Base-by-base conservation (phyloP, 2,888 invertebrate genomes). In the Ichneumon xanthorius region DNA sequence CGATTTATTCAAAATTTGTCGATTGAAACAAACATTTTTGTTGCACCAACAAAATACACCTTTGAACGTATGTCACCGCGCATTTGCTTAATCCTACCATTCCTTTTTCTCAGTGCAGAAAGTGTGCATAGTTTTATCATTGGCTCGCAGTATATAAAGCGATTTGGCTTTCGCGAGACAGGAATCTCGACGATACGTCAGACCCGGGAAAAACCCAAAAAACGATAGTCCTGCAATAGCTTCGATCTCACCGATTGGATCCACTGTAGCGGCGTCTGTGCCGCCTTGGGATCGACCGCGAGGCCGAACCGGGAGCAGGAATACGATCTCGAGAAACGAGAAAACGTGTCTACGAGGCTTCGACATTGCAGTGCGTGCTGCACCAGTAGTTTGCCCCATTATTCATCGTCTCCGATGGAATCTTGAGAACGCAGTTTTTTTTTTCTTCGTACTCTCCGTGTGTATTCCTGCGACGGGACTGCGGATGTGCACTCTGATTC, bases 341-440 rank as follows among this genome's bases (percentile, higher is more conserved):
- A 67, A 79, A 73, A 80, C 48, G 26, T 16, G 55, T 68, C 45
- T 68, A 22, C 50, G 16, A 55, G 63, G 37, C 22, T 65, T 80
- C 63, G n/a, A 50, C 45, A 58, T 45, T 45, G 30, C 22, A 19
- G 61, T 72, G 45, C 19, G 48, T 48, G 26, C 22, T 45, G 7
- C 61, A 48, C 50, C n/a, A 40, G 40, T 67, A 30, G 82, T 50
- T 33, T 22, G 37, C 65, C 72, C 65, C 75, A 82, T 85, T 85
- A 81, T 75, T 85, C 78, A 81, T 82, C 14, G 63, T 26, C 65
- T 50, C 50, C 63, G 78, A 53, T 71, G 68, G 37, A 68, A 68
- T 55, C 40, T 26, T 22, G 72, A 40, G 72, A 33, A 55, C 14
- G n/a, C 11, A 45, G 14, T 22, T 58, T 19, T 73, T 45, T 11